Evolutionary conservation across 2,888 invertebrate species (phyloP), one percentile per base, ranked within the genome.

Genomic region (Aphelenchoides bicaudatus): DNA sequence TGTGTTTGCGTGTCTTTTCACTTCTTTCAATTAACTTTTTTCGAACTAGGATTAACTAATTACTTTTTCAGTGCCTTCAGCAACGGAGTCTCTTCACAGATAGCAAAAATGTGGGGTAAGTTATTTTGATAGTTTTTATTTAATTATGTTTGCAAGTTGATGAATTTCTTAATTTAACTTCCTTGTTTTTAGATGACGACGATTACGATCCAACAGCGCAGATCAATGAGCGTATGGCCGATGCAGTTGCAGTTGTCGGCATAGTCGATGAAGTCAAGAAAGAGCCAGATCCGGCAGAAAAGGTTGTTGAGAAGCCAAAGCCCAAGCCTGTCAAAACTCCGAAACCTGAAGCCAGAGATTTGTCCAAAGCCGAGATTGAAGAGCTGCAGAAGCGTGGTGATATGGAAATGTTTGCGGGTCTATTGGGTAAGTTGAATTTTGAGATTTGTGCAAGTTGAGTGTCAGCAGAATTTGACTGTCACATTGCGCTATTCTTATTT

Each of bases 171-270:
- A n/a, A n/a, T 34, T 16, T 30, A 19, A 13, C 3, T 13, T 16
- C 2, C 13, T 56, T 19, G n/a, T 0, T 28, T 61, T 2, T 34
- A 59, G 60, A 59, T 25, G 60, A 49, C 13, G 60, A 59, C 5
- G 60, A 59, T 31, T 59, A 49, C 28, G 60, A 59, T 39, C 39
- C 60, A 6, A 19, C 27, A 19, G 51, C 60, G 27, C 39, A 58
- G n/a, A 25, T 57, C 25, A 6, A 6, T 6, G 28, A 28, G 8
- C 53, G 47, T 30, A 28, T 62, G 55, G 58, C 63, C 3, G 62
- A 62, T 38, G 59, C 53, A 47, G 46, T 62, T 16, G 62, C 53
- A 19, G 50, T 53, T 5, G 49, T 64, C 25, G 62, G 62, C 16
- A 38, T 62, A 21, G 62, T 63, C 29, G 56, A 59, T 3, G 37